Evolutionary conservation across 64 coral and sea anemone genomes (phyloP).

Genomic region (Cladopsammia gracilis): DNA sequence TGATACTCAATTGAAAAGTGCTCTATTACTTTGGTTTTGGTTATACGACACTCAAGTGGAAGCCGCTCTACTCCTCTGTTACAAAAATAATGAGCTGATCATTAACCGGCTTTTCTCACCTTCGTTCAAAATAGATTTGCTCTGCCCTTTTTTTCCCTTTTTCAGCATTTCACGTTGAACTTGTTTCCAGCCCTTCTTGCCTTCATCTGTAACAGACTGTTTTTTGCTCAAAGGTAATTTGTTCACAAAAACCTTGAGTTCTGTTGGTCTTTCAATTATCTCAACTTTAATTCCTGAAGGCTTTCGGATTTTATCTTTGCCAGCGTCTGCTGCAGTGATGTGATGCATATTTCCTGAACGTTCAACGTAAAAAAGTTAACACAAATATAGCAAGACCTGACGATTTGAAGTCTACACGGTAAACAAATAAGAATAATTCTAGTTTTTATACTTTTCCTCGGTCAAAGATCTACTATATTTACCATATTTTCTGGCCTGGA

Average conservation of each 20-base stretch:
- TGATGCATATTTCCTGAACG: not conserved
- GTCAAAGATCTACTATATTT: too few species aligned
- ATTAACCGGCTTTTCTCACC: not conserved
- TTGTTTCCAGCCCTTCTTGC: not conserved
- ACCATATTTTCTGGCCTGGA: too few species aligned
- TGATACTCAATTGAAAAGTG: too few species aligned
- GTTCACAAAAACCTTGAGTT: slow-evolving; percentile 26
- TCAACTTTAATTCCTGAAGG: not conserved
- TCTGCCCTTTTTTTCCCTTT: not conserved
- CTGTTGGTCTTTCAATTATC: slow-evolving; percentile 34
- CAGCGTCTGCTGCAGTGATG: not conserved
- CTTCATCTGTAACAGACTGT: not conserved
- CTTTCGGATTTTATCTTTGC: not conserved
- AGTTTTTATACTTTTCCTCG: too few species aligned
- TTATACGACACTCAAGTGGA: too few species aligned
- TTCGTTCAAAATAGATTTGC: not conserved
- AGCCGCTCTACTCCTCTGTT: too few species aligned
- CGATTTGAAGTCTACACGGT: too few species aligned
- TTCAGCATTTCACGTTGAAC: not conserved
- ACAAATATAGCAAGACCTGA: too few species aligned
- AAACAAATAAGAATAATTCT: too few species aligned
- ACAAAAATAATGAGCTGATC: too few species aligned
- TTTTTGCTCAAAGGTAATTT: not conserved
- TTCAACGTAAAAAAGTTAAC: too few species aligned
- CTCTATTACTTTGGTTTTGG: too few species aligned